phyloP scores from a whole-genome alignment of 1,140 invertebrate species.

The Geopemphigus sp. region DNA sequence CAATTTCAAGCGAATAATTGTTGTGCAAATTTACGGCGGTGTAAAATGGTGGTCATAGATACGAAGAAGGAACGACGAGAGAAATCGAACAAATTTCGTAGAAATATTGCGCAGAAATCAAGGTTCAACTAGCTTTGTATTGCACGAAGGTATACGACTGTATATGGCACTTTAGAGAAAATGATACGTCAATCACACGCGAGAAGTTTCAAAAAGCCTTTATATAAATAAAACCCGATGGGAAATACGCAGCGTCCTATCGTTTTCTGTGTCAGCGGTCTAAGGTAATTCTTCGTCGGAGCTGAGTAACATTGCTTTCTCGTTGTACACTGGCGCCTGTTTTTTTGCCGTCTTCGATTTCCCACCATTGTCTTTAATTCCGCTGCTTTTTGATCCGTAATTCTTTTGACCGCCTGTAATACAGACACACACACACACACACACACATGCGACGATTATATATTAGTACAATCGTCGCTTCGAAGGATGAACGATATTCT shows the following conservation, averaged over 20 bases:
- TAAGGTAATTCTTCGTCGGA: conserved; percentile 96
- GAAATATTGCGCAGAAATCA: neutral
- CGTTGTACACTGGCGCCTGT: conserved; percentile 81
- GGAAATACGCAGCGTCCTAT: neutral
- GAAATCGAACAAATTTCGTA: neutral
- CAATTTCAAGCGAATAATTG: conserved; percentile 6
- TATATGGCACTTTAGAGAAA: neutral
- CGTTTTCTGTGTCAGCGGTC: conserved; percentile 41
- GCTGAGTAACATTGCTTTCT: conserved; percentile 93
- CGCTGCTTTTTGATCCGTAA: conserved; percentile 34
- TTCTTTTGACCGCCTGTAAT: conserved; percentile 18
- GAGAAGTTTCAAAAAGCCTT: neutral
- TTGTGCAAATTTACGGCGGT: neutral
- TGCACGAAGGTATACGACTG: neutral
- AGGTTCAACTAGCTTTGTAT: neutral
- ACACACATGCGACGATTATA: neutral
- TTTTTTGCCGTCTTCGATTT: conserved; percentile 62
- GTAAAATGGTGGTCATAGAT: neutral
- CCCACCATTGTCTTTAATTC: conserved; percentile 32
- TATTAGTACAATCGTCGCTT: neutral
- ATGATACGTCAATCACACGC: neutral
- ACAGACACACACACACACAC: no score
- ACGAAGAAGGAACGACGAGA: neutral
- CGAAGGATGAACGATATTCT: neutral
- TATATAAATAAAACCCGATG: neutral